Base-by-base conservation (phyloP, 2,797 vertebrate species). In the Bovichtus diacanthus region DNA sequence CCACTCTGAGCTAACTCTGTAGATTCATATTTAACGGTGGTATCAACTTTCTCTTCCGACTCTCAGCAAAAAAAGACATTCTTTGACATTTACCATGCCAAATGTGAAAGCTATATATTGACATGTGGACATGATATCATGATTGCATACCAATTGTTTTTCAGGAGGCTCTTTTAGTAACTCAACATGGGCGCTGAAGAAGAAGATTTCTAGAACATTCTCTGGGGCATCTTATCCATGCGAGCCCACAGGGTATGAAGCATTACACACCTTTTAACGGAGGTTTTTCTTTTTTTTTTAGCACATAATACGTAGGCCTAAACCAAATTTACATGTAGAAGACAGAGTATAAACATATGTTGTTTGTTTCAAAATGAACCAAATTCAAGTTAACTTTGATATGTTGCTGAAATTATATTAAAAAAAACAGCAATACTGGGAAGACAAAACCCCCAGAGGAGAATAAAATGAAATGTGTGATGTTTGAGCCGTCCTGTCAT, bases 111-210 rank as follows among this genome's bases (percentile, higher is more conserved):
- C 12, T 54, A 0, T 19, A 12, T 23, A 19, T 68, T 29, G 10
- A 54, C n/a, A 41, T 23, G 19, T 68, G 29, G 10, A 54, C n/a
- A 41, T 34, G 11, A 29, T 29, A 23, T 21, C 36, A 51, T 25
- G 58, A 15, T 60, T 16, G 61, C 18, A 51, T 38, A 46, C 3
- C 13, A 34, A 6, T 67, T 80, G 16, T 81, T 77, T 89, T 91
- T 61, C 83, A 94, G 94, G 83, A 39, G 51, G 78, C 38, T 90
- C 90, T 31, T 80, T 88, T 18, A 87, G 74, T 54, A 85, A 88
- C 78, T 88, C 91, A 10, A 53, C 86, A 23, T 92, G 85, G 89
- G 68, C 63, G 0, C 51, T 82, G n/a, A 93, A 85, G 75, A 93
- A 81, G 74, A 93, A 89, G 80, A 81, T 90, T 54, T 86, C 87